Base-by-base conservation (phyloP, 2,113 vertebrate genomes). In the Melanocharis versteri region DNA sequence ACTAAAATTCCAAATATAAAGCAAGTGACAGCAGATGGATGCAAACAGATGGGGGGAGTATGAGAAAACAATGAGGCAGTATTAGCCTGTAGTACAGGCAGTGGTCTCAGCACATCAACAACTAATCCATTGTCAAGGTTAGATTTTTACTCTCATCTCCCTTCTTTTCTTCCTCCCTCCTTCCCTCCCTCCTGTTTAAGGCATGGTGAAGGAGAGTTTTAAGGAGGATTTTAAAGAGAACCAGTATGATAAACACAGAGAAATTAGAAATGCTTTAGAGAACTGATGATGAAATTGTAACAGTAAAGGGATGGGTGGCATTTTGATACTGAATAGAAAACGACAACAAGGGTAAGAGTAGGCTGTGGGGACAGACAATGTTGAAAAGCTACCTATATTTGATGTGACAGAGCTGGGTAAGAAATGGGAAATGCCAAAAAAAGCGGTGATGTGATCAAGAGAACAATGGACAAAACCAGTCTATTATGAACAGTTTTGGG, bases 31-130 rank as follows among this genome's bases (percentile, higher is more conserved):
- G 91, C 96, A 97, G 95, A 97, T 97, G 96, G 96, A 95, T 93
- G 96, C 89, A 97, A 93, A 96, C 96, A 97, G 96, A 97, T 97
- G 95, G 96, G 96, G 68, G 91, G 89, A 94, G 94, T 93, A 87
- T 83, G 94, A 94, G 93, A 94, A 97, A 96, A 97, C 96, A 95
- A 96, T 95, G 94, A 93, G 89, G 68, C 93, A 78, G 72, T 97
- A 95, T 93, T 94, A 96, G 91, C 56, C 72, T 93, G 69, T 96
- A 92, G 86, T 94, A 96, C 86, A 96, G 83, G 64, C 95, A 94
- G 86, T 94, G 95, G 96, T 94, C 91, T 95, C 86, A 93, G 83
- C 83, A 62, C 83, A 95, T 92, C 93, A 96, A 93, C 93, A 92
- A 51, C 86, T 83, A 87, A 89, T 89, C 86, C 37, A 78, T 78